phyloP scores from a whole-genome alignment of 2,797 vertebrate species.

The Philypnodon macrostomus region DNA sequence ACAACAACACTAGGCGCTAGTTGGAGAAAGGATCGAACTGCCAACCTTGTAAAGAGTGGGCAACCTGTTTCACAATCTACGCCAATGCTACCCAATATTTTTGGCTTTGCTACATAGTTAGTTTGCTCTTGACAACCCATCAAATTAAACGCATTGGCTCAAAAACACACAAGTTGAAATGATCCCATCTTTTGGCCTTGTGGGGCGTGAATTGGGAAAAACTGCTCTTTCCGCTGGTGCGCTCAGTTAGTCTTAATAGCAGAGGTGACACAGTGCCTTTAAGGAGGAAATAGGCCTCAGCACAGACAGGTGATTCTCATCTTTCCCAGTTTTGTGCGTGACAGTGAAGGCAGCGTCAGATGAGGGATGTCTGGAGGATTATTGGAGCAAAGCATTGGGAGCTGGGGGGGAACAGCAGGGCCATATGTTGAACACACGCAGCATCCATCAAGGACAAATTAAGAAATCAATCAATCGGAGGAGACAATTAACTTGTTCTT shows the following conservation, averaged over 20 bases:
- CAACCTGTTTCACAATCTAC: too few species aligned
- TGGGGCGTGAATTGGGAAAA: constrained; percentile 70
- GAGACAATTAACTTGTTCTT: constrained; percentile 22
- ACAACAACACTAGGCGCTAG: too few species aligned
- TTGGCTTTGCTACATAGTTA: too few species aligned
- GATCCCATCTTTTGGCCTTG: constrained; percentile 47
- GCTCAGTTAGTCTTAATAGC: constrained; percentile 71
- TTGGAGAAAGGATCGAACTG: too few species aligned
- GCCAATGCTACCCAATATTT: too few species aligned
- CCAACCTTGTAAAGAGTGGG: too few species aligned
- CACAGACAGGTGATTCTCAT: constrained; percentile 63
- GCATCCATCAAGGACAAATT: constrained; percentile 54
- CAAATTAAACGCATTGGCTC: constrained; percentile 71
- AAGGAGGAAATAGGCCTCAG: constrained; percentile 41
- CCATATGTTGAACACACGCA: constrained; percentile 43
- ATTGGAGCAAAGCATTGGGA: constrained; percentile 46
- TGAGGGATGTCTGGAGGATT: constrained; percentile 41
- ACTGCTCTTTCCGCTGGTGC: constrained; percentile 63
- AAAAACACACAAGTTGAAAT: constrained; percentile 75
- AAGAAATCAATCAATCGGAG: constrained; percentile 44
- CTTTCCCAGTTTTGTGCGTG: constrained; percentile 44
- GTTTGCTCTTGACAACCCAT: too few species aligned
- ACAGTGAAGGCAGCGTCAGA: constrained; percentile 26
- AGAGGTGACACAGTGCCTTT: constrained; percentile 46
- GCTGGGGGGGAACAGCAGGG: constrained; percentile 23